Conservation (phyloP, 2,113 vertebrate genomes). For the Nothoprocta pentlandii region DNA sequence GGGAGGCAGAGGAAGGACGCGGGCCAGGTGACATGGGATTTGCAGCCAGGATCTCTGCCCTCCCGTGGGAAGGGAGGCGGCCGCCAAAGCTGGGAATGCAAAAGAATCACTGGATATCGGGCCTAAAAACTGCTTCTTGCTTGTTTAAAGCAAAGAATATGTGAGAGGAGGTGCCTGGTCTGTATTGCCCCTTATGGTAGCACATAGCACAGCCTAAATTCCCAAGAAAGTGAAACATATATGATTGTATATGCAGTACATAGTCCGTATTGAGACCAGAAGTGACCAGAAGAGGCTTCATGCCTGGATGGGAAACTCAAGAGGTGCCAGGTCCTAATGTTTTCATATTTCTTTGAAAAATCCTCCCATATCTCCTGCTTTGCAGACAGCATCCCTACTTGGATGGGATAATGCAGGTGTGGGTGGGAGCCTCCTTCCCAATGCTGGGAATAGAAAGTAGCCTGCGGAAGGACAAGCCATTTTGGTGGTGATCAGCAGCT, state of each 20-base stretch:
- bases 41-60: background rate
- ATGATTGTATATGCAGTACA: no score
- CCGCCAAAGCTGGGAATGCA: background rate
- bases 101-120: background rate
- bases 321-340: background rate
- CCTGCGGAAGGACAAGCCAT: background rate
- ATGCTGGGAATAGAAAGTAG: rapidly evolving
- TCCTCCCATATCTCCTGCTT: rapidly evolving
- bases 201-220: background rate
- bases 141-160: background rate
- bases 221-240: no score
- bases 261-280: no score
- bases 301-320: background rate
- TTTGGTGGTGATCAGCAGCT: background rate
- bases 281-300: background rate
- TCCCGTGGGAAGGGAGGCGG: background rate
- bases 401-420: rapidly evolving
- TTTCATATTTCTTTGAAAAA: background rate
- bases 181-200: background rate
- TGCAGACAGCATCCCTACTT: background rate
- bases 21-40: background rate
- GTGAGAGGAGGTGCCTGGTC: background rate
- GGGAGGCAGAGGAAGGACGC: background rate
- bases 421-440: background rate
- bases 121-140: background rate